A percentile compares a stretch with the other conserved stretches of the same genome.
phyloP scores from a whole-genome alignment of 2,113 vertebrate genomes.

The Rattus rattus region DNA sequence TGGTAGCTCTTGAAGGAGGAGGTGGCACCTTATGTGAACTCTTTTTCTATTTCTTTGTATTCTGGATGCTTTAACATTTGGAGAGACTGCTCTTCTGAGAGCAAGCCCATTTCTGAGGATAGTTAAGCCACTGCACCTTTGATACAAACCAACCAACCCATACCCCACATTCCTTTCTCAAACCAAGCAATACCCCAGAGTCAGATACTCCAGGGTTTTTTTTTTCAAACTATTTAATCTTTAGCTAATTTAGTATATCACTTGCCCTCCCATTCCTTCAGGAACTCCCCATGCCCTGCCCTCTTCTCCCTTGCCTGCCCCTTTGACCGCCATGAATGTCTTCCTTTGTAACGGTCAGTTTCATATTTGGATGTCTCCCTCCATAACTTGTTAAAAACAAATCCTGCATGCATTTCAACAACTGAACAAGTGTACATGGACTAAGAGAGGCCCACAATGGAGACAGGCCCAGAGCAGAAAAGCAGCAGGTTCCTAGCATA shows the following conservation, averaged over 20 bases:
- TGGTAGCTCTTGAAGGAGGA: not conserved
- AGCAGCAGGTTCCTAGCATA: not conserved
- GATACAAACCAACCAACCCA: not conserved
- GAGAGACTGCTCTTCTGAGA: not conserved
- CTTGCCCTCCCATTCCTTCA: not conserved
- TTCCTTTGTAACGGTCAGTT: not conserved
- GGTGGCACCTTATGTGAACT: not conserved
- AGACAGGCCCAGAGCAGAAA: not conserved
- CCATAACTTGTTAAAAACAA: not conserved
- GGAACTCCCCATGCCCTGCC: not conserved
- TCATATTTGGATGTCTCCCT: not conserved
- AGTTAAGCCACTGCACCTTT: not conserved
- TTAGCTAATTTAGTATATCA: not conserved
- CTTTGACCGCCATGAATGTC: too few species aligned
- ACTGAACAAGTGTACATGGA: rapidly evolving
- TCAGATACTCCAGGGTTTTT: too few species aligned
- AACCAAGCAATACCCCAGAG: not conserved
- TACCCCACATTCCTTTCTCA: not conserved
- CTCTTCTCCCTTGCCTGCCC: not conserved
- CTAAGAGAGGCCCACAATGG: not conserved
- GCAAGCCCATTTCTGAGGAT: not conserved
- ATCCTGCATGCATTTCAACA: not conserved
- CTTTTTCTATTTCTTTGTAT: not conserved
- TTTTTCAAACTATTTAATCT: not conserved
- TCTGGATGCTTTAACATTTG: not conserved